A percentile compares a stretch with the other conserved stretches of the same genome.
Conservation (phyloP, 2,113 vertebrate genomes). For the Podarcis cretensis region DNA sequence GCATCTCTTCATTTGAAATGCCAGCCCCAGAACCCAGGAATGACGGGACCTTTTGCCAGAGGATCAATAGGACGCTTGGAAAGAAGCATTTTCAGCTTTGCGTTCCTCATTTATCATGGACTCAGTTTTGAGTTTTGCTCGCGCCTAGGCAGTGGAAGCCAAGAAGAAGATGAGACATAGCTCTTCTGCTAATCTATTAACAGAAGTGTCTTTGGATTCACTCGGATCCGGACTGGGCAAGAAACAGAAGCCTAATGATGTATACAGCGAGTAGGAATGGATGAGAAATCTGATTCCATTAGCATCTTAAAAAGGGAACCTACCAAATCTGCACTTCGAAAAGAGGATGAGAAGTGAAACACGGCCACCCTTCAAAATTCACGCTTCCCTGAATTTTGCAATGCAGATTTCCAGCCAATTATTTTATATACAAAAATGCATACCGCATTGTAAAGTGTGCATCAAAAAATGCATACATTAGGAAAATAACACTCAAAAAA, state of each 20-base stretch:
- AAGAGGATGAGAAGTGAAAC: no score
- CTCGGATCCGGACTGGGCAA: background rate
- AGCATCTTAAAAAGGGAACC: no score
- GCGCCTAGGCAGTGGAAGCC: background rate
- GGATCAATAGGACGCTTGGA: slow-evolving; percentile 54
- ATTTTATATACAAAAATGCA: no score
- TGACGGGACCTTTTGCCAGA: slow-evolving; percentile 52
- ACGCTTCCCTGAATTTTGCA: no score
- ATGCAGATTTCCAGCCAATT: no score
- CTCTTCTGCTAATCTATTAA: background rate
- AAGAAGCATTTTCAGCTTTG: slow-evolving; percentile 59
- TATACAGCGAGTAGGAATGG: no score
- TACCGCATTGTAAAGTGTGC: no score
- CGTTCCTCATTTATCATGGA: slow-evolving; percentile 65
- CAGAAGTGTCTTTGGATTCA: slow-evolving; percentile 17
- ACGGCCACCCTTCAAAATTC: no score
- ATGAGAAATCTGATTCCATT: background rate
- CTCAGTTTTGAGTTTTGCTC: slow-evolving; percentile 31
- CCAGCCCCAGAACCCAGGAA: slow-evolving; percentile 17
- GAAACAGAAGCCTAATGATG: background rate
- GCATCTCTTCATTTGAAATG: slow-evolving; percentile 48
- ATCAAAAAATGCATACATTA: no score
- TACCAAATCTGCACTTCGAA: no score
- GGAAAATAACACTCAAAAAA: no score
- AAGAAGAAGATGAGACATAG: rapidly evolving